Conservation (phyloP, 2,888 invertebrate species). For the Frankliniella intonsa region DNA sequence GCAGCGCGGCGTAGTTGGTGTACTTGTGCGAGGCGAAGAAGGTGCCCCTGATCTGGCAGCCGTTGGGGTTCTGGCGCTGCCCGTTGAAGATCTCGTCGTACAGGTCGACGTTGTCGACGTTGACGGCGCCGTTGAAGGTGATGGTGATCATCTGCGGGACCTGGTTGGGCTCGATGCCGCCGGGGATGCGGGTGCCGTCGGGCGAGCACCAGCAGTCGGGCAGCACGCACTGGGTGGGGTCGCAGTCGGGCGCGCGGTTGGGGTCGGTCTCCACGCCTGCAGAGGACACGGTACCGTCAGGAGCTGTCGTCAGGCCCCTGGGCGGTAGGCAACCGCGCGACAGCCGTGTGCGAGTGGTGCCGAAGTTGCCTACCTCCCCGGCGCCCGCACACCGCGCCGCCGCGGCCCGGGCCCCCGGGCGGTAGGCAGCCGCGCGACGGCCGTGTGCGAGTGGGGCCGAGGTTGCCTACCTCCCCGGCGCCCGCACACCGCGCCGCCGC, state of each 20-base stretch:
- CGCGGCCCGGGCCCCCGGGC: too few species aligned
- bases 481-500: neutral
- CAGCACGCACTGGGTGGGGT: constrained; percentile 78
- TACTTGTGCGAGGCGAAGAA: constrained; percentile 92
- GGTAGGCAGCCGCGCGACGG: too few species aligned
- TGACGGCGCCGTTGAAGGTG: constrained; percentile 88
- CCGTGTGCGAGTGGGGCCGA: too few species aligned
- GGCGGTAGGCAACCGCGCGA: too few species aligned
- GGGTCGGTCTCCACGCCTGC: constrained; percentile 85
- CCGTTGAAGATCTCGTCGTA: constrained; percentile 88
- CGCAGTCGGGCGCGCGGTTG: constrained; percentile 87
- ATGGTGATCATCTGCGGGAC: constrained; percentile 92
- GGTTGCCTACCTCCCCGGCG: too few species aligned
- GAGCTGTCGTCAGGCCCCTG: neutral
- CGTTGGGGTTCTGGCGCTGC: constrained; percentile 78
- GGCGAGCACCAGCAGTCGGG: constrained; percentile 93
- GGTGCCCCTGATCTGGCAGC: constrained; percentile 82
- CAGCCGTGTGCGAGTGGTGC: too few species aligned
- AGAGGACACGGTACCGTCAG: too few species aligned
- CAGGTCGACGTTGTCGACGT: constrained; percentile 86
- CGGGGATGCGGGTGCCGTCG: constrained; percentile 85
- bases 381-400: neutral
- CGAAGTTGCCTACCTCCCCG: too few species aligned
- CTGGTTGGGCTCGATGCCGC: constrained; percentile 73
- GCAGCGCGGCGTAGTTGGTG: constrained; percentile 79